Base-by-base conservation (phyloP, 2,113 vertebrate species). In the Dromiciops gliroides region DNA sequence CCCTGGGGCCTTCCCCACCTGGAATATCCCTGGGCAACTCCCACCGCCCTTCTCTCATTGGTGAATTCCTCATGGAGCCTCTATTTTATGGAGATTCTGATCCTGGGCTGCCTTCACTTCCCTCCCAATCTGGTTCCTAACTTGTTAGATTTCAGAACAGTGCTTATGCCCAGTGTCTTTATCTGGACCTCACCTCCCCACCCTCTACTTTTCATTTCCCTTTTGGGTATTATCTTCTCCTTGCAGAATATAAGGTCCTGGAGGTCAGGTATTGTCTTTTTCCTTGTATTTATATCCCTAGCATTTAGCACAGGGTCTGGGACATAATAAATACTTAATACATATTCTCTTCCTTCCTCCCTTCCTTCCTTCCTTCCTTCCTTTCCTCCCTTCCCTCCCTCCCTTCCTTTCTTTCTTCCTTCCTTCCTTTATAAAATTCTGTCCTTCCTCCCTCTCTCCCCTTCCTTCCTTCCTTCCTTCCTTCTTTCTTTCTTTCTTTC, bases 361-460 rank as follows among this genome's bases (percentile, higher is more conserved):
- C 1, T 10, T 9, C 7, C 16, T 1, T n/a, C 3, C 0, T 37
- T 0, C 12, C 7, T 1, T n/a, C 31, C 19, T 11, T 47, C 0
- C 31, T 90, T 8, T 2, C 50, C 44, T 16, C 67, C 28, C 51
- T 19, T 47, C 9, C 11, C 52, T 53, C 2, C 52, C 52, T 53
- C 9, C 52, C 52, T 26, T 53, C 25, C 52, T 53, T 53, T 25
- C 25, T 53, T 56, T 2, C 53, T 28, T 10, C 53, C 53, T 11
- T 10, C 53, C 26, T 8, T 56, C 9, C 26, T n/a, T n/a, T n/a
- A n/a, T n/a, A n/a, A n/a, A n/a, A n/a, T n/a, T n/a, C n/a, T n/a
- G n/a, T n/a, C n/a, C 24, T 53, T 7, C 24, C 24, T 53, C 24
- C 24, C 7, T 53, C 6, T 16, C 6, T 53, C 6, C 24, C 24